Evolutionary conservation across 2,113 vertebrate genomes (phyloP), one percentile per base, ranked within the genome.

Genomic region (Chrysemys picta): DNA sequence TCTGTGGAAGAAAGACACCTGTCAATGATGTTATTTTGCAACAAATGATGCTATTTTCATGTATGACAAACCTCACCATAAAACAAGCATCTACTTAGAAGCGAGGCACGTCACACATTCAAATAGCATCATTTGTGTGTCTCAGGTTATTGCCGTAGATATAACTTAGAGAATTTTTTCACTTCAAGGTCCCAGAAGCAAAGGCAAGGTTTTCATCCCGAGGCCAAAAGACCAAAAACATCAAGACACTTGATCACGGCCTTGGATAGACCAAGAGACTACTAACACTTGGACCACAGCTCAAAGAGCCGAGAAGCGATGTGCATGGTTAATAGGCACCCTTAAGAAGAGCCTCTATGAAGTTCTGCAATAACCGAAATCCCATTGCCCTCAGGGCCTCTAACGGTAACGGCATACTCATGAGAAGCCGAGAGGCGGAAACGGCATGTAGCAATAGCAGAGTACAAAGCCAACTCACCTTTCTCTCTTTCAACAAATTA

Each of bases 361-460:
- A 65, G 14, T 31, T 59, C 57, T 10, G 35, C 56, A 8, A 14
- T 31, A 25, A 45, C 9, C 21, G 45, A 82, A 83, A 56, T n/a
- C 27, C 21, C 85, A 31, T 54, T 89, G 80, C 9, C 72, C 47
- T 11, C 59, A 24, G 80, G n/a, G 62, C 10, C 11, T 38, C 62
- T 69, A 27, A 5, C 49, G 7, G 29, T 50, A 65, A 50, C 27
- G 49, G 27, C 42, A 62, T 13, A 5, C 3, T 78, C 27, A 27
- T 21, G 24, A 12, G 14, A 25, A 9, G 52, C 52, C 86, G 14
- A 42, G 11, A 87, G 0, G 3, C 1, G 82, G 85, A 89, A 82
- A 45, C 5, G 6, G 2, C 0, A 0, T 0, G 1, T 2, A 21
- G 56, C 0, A 0, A 76, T 57, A 52, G 50, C 80, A 81, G 49